Conservation (phyloP, 2,113 vertebrate species). For the Ochotona curzoniae region DNA sequence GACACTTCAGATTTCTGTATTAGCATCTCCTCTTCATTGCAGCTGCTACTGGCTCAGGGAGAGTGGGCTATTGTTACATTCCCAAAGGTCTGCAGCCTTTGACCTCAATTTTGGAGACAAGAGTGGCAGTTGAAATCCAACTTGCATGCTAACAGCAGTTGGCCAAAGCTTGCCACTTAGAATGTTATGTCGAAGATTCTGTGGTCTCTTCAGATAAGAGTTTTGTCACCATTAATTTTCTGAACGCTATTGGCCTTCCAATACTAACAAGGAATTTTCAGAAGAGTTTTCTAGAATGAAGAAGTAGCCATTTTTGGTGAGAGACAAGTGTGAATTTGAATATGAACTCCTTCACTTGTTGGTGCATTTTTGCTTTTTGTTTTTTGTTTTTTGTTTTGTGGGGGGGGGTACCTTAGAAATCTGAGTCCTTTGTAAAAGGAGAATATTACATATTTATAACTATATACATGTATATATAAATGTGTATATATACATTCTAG, state of each 20-base stretch:
- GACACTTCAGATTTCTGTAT: background rate
- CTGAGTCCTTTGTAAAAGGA: background rate
- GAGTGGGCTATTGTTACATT: background rate
- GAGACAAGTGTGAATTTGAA: background rate
- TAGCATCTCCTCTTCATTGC: background rate
- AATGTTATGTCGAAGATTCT: background rate
- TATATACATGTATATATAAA: too few relatives aligned
- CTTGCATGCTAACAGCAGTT: background rate
- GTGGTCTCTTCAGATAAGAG: background rate
- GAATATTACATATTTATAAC: background rate
- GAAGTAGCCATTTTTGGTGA: background rate
- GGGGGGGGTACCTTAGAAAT: background rate
- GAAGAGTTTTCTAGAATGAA: slow-evolving; percentile 1
- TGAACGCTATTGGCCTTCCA: background rate
- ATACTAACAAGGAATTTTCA: background rate
- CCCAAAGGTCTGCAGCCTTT: background rate
- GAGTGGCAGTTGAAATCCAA: background rate
- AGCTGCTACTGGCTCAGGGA: background rate
- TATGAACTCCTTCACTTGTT: background rate
- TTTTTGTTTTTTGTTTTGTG: too few relatives aligned
- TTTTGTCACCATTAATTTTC: background rate
- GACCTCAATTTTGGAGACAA: background rate
- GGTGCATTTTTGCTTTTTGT: background rate
- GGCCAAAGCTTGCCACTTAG: background rate
- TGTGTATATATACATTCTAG: too few relatives aligned